These are phyloP conservation scores for Gasteruption jaculator DNA, from an alignment of 2,888 invertebrate species.

Conservation along the genomic window DNA sequence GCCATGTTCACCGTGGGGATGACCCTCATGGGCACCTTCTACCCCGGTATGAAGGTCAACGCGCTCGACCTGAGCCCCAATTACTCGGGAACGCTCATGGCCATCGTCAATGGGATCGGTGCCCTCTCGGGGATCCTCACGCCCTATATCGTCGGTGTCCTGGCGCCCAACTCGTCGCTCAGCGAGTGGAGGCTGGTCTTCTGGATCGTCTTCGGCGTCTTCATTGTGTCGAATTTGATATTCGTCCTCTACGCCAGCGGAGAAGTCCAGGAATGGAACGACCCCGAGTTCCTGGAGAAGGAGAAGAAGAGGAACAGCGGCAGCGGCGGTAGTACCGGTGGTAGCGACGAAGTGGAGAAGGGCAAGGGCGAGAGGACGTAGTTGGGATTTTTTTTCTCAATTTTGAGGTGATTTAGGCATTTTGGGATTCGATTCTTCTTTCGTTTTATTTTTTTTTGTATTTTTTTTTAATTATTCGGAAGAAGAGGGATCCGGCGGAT, in stretches of 20 bases:
- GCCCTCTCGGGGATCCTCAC: conserved; percentile 69
- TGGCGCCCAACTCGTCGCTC: conserved; percentile 51
- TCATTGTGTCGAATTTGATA: conserved; percentile 64
- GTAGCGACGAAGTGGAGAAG: background rate
- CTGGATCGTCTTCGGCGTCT: conserved; percentile 71
- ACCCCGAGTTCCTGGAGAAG: conserved; percentile 50
- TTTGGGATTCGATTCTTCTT: no score
- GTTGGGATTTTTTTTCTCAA: no score
- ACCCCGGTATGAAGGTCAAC: conserved; percentile 54
- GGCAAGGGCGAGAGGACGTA: background rate
- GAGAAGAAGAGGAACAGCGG: conserved; percentile 22
- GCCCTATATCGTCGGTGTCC: conserved; percentile 63
- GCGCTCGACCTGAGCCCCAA: conserved; percentile 53
- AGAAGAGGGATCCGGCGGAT: no score
- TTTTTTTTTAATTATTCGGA: no score
- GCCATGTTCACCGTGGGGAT: conserved; percentile 51
- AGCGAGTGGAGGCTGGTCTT: conserved; percentile 75
- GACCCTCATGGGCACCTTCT: conserved; percentile 54
- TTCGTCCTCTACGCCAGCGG: conserved; percentile 71
- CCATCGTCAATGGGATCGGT: conserved; percentile 60
- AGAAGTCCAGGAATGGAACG: conserved; percentile 74
- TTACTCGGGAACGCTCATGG: conserved; percentile 54
- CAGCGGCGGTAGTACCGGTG: background rate
- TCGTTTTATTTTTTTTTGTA: no score
- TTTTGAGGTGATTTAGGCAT: no score